Evolutionary conservation across 2,113 vertebrate species (phyloP).

Genomic region (Tragelaphus buxtoni): DNA sequence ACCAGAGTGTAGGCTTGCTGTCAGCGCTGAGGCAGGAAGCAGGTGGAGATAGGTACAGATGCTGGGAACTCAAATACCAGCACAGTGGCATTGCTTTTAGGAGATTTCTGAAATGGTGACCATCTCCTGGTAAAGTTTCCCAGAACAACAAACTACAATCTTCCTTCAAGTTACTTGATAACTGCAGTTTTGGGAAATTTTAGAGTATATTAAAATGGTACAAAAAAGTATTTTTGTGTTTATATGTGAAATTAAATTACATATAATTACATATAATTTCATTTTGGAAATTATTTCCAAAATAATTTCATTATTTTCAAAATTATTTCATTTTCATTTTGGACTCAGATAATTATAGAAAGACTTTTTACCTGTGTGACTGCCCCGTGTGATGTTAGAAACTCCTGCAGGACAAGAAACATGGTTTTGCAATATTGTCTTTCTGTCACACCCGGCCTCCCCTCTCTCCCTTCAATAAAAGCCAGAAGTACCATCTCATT

Average conservation of each 20-base stretch:
- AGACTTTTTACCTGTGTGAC: background rate
- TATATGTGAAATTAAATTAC: background rate
- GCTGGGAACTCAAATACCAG: background rate
- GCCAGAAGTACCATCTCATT: background rate
- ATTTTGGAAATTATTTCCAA: background rate
- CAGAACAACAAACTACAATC: background rate
- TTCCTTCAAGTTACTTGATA: background rate
- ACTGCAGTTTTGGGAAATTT: background rate
- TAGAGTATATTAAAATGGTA: background rate
- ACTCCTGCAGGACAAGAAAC: background rate
- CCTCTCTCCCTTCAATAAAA: background rate
- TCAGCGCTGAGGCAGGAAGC: background rate
- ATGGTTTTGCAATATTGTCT: background rate
- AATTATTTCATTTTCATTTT: background rate
- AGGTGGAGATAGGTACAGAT: background rate
- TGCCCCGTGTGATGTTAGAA: background rate
- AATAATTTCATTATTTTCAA: too few relatives aligned
- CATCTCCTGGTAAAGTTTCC: background rate
- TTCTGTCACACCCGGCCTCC: background rate
- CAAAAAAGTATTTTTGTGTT: background rate
- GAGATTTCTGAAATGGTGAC: background rate
- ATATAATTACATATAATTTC: too few relatives aligned
- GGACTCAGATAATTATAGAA: background rate
- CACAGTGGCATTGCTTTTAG: background rate
- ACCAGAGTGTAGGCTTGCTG: background rate